A percentile compares a stretch with the other conserved stretches of the same genome.
Conservation (phyloP, 2,113 vertebrate species). For the Sylvilagus bachmani region DNA sequence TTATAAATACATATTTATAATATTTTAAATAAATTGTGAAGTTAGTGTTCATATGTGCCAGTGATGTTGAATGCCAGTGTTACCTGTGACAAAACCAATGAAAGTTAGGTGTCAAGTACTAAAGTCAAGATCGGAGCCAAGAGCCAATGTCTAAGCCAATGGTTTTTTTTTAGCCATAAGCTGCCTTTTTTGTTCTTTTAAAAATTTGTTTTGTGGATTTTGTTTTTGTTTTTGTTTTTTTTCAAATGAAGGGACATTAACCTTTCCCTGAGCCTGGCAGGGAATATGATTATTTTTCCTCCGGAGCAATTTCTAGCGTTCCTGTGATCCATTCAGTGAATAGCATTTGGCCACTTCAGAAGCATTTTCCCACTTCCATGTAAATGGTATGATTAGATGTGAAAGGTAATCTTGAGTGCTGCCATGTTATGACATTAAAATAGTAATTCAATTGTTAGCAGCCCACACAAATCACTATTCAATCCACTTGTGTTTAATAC, state of each 20-base stretch:
- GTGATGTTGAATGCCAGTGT: background rate
- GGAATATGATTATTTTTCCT: slow-evolving; percentile 76
- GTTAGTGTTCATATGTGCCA: background rate
- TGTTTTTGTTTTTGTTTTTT: background rate
- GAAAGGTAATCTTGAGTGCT: slow-evolving; percentile 80
- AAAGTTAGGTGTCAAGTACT: background rate
- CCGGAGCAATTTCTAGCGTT: slow-evolving; percentile 72
- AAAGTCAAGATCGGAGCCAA: background rate
- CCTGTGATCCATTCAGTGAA: slow-evolving; percentile 70
- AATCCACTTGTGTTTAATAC: slow-evolving; percentile 76
- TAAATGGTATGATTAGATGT: slow-evolving; percentile 82
- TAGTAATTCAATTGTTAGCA: slow-evolving; percentile 82
- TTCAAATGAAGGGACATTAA: slow-evolving; percentile 62
- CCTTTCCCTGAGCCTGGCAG: slow-evolving; percentile 60
- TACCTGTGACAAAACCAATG: background rate
- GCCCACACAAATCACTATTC: slow-evolving; percentile 75
- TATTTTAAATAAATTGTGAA: background rate
- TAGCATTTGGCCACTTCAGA: slow-evolving; percentile 77
- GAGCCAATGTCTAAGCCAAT: background rate
- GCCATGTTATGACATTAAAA: slow-evolving; percentile 83
- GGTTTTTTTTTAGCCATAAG: background rate
- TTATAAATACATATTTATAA: background rate
- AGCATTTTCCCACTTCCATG: slow-evolving; percentile 74
- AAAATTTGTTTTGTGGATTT: background rate
- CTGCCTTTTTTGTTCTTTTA: background rate